A percentile compares a stretch with the other conserved stretches of the same genome.
phyloP scores from a whole-genome alignment of 2,113 vertebrate species.

The Poecile atricapillus region DNA sequence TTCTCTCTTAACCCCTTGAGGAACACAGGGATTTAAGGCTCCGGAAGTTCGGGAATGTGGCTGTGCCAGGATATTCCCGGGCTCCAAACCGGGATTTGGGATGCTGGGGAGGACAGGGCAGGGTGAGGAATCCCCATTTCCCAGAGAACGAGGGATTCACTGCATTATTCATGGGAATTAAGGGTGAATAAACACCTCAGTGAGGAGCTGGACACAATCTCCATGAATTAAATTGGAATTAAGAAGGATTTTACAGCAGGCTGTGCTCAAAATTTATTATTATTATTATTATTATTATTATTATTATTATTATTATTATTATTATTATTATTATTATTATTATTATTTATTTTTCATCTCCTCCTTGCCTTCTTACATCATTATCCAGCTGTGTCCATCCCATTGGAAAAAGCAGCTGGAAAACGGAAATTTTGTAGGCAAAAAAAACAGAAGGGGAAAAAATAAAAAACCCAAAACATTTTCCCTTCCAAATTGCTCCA shows the following conservation, averaged over 20 bases:
- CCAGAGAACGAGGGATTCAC: not conserved
- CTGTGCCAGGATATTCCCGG: not conserved
- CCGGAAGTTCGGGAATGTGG: not conserved
- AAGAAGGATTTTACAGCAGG: not conserved
- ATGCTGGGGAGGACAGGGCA: not conserved
- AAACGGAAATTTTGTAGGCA: not conserved
- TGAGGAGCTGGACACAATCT: not conserved
- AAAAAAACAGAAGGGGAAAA: not conserved
- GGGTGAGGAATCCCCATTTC: not conserved
- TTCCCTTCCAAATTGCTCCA: not conserved
- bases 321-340: not conserved
- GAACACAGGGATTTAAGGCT: not conserved
- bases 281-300: not conserved
- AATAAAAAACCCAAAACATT: not conserved
- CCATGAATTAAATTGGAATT: not conserved
- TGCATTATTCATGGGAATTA: no score
- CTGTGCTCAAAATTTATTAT: not conserved
- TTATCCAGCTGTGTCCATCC: not conserved
- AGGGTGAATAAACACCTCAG: not conserved
- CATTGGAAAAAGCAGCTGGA: not conserved
- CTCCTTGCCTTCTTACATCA: not conserved
- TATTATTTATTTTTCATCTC: not conserved
- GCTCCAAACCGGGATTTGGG: rapidly evolving
- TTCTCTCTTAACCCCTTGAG: not conserved
- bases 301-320: not conserved